phyloP scores from a whole-genome alignment of 2,888 invertebrate genomes.

The Allacma fusca region DNA sequence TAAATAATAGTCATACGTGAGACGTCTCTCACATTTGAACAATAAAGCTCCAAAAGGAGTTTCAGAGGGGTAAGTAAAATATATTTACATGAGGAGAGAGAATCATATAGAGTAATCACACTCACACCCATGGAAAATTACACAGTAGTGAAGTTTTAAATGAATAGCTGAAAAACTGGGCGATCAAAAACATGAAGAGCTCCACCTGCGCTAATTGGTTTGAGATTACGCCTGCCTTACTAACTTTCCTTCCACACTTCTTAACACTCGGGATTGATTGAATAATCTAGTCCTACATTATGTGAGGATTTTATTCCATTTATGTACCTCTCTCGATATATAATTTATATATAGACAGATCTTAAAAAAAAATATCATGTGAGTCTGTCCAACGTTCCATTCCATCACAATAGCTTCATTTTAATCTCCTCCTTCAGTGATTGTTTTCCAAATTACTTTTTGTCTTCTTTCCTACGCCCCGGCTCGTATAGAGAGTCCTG shows the following conservation, averaged over 20 bases:
- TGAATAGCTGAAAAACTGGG: background rate
- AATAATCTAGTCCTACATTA: constrained; percentile 10
- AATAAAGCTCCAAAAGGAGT: too few relatives aligned
- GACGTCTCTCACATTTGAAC: too few relatives aligned
- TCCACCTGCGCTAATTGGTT: constrained; percentile 35
- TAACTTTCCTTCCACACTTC: constrained; percentile 15
- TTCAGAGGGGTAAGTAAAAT: too few relatives aligned
- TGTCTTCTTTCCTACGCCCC: background rate
- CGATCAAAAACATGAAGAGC: constrained; percentile 20
- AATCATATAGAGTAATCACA: background rate
- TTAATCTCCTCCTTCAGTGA: constrained; percentile 30
- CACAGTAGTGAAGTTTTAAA: constrained; percentile 28
- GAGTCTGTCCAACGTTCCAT: background rate
- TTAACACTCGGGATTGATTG: background rate
- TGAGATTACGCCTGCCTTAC: constrained; percentile 29
- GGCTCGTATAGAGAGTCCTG: background rate
- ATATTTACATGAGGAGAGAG: background rate
- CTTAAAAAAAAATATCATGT: too few relatives aligned
- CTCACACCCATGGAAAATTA: constrained; percentile 34
- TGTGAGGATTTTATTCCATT: background rate
- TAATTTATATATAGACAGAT: too few relatives aligned
- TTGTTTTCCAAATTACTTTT: constrained; percentile 41
- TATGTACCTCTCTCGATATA: background rate
- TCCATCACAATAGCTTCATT: constrained; percentile 20
- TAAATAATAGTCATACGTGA: too few relatives aligned